Evolutionary conservation across 1,140 invertebrate genomes (phyloP).

Genomic region (Drosophila yakuba): DNA sequence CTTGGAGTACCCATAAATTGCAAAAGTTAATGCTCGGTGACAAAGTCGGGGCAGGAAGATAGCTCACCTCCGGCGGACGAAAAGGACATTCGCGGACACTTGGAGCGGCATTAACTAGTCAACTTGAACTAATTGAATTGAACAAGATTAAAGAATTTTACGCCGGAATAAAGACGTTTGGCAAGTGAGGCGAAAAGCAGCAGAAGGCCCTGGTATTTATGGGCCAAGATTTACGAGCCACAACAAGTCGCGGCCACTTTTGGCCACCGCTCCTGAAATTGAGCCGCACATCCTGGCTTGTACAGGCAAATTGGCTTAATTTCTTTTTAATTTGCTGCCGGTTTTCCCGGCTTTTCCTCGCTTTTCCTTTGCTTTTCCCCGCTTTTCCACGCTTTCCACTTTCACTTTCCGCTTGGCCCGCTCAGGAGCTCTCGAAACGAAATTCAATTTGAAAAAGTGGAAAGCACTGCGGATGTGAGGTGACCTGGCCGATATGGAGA

Average conservation of each 20-base stretch:
- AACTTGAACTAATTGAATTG: conserved; percentile 84
- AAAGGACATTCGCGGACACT: conserved; percentile 58
- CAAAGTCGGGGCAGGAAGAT: conserved; percentile 28
- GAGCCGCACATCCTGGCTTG: conserved; percentile 49
- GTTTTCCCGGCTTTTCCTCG: background rate
- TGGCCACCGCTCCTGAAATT: conserved; percentile 41
- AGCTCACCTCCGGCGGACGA: conserved; percentile 49
- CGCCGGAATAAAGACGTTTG: conserved; percentile 73
- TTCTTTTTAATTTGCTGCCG: conserved; percentile 84
- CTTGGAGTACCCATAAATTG: conserved; percentile 65
- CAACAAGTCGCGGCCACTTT: conserved; percentile 61
- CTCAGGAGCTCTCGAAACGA: conserved; percentile 34
- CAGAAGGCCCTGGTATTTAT: conserved; percentile 64
- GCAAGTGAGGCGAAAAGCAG: conserved; percentile 48
- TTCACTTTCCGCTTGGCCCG: conserved; percentile 12
- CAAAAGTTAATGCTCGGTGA: conserved; percentile 75
- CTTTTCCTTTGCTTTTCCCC: conserved; percentile 5
- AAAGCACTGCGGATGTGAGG: conserved; percentile 52
- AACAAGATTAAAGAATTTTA: conserved; percentile 84
- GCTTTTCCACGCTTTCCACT: conserved; percentile 16
- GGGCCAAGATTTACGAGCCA: conserved; percentile 78
- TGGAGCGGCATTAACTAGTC: conserved; percentile 76
- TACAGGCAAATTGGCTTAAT: conserved; percentile 79
- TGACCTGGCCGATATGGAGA: conserved; percentile 49
- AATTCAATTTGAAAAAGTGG: conserved; percentile 83